A percentile compares a stretch with the other conserved stretches of the same genome.
Conservation (phyloP, 2,797 vertebrate genomes). For the Crenuchus spilurus region DNA sequence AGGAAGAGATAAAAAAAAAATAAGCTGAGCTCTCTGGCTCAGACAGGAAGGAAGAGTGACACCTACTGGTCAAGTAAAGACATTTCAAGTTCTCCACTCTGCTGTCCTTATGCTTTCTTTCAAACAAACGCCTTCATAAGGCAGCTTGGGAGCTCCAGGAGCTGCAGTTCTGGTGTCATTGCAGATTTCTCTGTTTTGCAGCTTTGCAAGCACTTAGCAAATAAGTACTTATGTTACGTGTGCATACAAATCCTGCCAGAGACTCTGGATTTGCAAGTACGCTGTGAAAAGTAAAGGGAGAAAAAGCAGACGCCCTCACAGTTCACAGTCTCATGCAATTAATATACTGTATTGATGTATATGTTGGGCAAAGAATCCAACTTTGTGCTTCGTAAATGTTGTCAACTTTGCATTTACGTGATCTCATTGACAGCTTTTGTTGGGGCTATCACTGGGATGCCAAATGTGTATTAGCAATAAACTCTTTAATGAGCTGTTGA, state of each 20-base stretch:
- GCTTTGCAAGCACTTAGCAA: conserved; percentile 17
- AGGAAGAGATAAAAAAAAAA: conserved; percentile 1
- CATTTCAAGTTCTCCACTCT: conserved; percentile 40
- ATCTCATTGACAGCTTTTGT: no score
- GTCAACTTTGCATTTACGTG: no score
- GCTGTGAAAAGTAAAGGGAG: background rate
- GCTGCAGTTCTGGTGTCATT: conserved; percentile 23
- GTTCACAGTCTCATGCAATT: background rate
- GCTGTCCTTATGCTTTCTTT: background rate
- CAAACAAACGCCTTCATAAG: no score
- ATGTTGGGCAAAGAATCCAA: no score
- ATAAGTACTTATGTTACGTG: background rate
- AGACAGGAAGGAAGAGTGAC: conserved; percentile 77
- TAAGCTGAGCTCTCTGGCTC: conserved; percentile 15
- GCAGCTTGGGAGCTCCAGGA: background rate
- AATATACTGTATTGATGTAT: no score
- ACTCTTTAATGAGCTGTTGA: no score
- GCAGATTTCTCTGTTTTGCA: background rate
- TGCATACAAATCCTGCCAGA: conserved; percentile 7
- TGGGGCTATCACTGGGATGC: no score
- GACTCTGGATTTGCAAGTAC: conserved; percentile 6
- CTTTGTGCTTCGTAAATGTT: no score
- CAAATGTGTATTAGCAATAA: no score
- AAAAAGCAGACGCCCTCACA: background rate
- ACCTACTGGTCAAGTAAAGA: conserved; percentile 73